These are phyloP conservation scores for Carollia perspicillata DNA, from an alignment of 2,113 vertebrate genomes.

Conservation along the genomic window DNA sequence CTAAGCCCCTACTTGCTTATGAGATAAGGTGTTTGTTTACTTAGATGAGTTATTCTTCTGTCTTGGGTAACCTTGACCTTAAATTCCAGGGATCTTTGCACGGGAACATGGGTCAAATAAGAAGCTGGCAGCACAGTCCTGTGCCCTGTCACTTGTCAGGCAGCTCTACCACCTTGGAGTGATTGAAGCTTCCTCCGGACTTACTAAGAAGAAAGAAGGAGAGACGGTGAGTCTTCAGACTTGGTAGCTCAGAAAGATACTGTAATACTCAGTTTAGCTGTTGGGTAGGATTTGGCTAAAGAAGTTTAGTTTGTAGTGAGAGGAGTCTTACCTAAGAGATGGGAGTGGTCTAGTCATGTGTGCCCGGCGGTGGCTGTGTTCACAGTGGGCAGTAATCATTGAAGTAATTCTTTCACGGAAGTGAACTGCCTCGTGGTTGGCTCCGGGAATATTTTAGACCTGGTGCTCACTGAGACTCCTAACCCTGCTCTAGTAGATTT, in stretches of 20 bases:
- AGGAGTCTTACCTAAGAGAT: neutral
- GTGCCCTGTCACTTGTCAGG: constrained; percentile 93
- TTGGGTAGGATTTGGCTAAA: neutral
- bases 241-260: neutral
- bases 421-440: neutral
- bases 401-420: neutral
- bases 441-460: neutral
- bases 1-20: neutral
- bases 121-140: constrained; percentile 96
- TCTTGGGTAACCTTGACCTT: constrained; percentile 49
- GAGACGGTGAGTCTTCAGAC: constrained; percentile 86
- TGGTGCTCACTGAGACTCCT: neutral
- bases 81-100: constrained; percentile 88
- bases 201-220: constrained; percentile 95
- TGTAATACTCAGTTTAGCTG: neutral
- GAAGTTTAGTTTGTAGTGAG: neutral
- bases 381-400: neutral
- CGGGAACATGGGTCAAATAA: constrained; percentile 98
- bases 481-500: neutral
- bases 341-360: neutral
- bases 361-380: neutral
- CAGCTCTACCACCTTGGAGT: constrained; percentile 95
- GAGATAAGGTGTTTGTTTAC: neutral
- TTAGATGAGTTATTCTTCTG: neutral
- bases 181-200: constrained; percentile 92